phyloP scores from a whole-genome alignment of 1,140 invertebrate species.

The Diachasma alloeum region DNA sequence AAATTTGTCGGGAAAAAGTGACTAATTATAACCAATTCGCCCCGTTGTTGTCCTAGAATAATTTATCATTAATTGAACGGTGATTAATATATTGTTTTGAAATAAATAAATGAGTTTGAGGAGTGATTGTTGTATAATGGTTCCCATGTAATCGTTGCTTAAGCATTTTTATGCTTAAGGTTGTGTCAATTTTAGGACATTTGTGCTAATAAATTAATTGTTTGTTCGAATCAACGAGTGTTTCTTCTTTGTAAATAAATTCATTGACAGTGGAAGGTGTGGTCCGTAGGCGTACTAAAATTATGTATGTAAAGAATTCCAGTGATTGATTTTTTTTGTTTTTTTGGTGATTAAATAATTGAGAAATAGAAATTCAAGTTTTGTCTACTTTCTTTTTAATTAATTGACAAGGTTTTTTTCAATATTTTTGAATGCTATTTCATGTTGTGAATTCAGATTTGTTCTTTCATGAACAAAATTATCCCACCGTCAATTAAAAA shows the following conservation, averaged over 20 bases:
- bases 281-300: too few relatives aligned
- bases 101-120: neutral
- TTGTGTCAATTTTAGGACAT: conserved; percentile 1
- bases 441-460: too few relatives aligned
- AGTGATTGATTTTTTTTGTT: too few relatives aligned
- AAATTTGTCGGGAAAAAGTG: neutral
- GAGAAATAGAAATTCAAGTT: too few relatives aligned
- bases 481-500: too few relatives aligned
- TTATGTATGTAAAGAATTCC: too few relatives aligned
- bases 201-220: conserved; percentile 14
- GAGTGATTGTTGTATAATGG: conserved; percentile 3
- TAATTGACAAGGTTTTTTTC: too few relatives aligned
- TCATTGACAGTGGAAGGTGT: too few relatives aligned
- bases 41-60: conserved; percentile 1
- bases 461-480: too few relatives aligned
- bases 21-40: neutral
- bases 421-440: too few relatives aligned
- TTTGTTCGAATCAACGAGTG: neutral
- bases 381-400: too few relatives aligned
- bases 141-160: neutral
- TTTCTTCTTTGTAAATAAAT: neutral
- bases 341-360: too few relatives aligned
- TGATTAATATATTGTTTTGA: neutral
- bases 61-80: neutral
- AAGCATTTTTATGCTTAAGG: conserved; percentile 4